These are phyloP conservation scores for Neotoxoptera formosana DNA, from an alignment of 1,140 invertebrate species.

Conservation along the genomic window DNA sequence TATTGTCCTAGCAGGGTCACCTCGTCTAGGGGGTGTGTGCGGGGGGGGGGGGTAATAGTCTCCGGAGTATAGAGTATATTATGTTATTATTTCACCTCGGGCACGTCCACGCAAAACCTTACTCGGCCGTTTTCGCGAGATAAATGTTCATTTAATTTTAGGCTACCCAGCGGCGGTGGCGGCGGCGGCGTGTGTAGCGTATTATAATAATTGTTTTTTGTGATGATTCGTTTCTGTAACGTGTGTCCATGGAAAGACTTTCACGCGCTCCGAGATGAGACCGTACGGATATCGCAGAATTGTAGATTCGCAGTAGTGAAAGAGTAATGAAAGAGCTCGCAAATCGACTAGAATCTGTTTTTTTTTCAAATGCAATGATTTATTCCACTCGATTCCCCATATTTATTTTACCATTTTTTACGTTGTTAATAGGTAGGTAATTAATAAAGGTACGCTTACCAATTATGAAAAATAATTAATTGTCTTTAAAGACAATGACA, in stretches of 20 bases:
- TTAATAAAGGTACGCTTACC: not conserved
- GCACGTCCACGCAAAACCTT: not conserved
- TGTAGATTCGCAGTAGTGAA: too few species aligned
- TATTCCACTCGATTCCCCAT: not conserved
- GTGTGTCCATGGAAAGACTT: not conserved
- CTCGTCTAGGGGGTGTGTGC: not conserved
- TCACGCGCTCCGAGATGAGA: not conserved
- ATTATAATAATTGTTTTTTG: not conserved
- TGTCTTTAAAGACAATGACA: not conserved
- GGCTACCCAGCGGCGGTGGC: not conserved
- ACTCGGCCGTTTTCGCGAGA: not conserved
- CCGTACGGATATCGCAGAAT: not conserved
- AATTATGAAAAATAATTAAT: not conserved
- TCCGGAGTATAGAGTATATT: not conserved
- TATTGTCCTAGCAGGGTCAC: not conserved
- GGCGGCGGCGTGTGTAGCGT: not conserved
- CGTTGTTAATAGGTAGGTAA: not conserved
- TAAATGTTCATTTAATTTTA: not conserved
- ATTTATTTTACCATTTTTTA: not conserved
- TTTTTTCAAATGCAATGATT: not conserved
- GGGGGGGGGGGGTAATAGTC: not conserved
- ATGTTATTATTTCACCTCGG: not conserved
- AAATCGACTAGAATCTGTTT: not conserved
- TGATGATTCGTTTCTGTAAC: not conserved
- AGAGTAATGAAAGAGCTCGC: not conserved